These are phyloP conservation scores for Siniperca knerii DNA, from an alignment of 2,113 vertebrate species.

Conservation along the genomic window DNA sequence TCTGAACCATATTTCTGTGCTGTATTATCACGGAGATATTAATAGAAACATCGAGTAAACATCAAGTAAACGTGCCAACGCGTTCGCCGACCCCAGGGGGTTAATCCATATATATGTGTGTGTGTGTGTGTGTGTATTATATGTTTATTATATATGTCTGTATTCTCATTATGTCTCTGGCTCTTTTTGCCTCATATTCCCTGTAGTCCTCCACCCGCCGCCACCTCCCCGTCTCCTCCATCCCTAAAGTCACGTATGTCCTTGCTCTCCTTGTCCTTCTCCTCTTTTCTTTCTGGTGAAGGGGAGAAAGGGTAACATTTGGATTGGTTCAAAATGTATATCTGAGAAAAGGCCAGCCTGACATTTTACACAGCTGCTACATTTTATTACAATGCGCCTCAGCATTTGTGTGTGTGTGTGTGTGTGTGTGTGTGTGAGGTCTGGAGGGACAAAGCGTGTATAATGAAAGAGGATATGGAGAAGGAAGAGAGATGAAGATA, in stretches of 20 bases:
- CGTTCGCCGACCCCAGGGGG: too few species aligned
- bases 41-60: too few species aligned
- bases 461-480: constrained; percentile 43
- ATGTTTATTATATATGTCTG: not conserved
- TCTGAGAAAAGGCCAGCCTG: constrained; percentile 80
- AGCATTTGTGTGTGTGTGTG: constrained; percentile 6
- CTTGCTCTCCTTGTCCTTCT: constrained; percentile 16
- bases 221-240: not conserved
- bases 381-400: constrained; percentile 60
- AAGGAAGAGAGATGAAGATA: constrained; percentile 45
- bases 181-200: constrained; percentile 34
- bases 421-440: constrained; percentile 24
- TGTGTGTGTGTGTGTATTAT: too few species aligned
- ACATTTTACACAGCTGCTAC: constrained; percentile 81
- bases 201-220: not conserved
- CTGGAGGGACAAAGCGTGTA: constrained; percentile 38
- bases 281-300: constrained; percentile 42
- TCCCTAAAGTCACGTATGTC: constrained; percentile 44
- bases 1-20: too few species aligned
- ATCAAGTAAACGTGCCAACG: too few species aligned
- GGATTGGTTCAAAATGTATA: constrained; percentile 70
- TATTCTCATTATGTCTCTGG: not conserved
- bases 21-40: too few species aligned
- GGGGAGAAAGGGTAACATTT: constrained; percentile 72
- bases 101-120: too few species aligned